Conservation (phyloP, 2,113 vertebrate species). For the Neogobius melanostomus region DNA sequence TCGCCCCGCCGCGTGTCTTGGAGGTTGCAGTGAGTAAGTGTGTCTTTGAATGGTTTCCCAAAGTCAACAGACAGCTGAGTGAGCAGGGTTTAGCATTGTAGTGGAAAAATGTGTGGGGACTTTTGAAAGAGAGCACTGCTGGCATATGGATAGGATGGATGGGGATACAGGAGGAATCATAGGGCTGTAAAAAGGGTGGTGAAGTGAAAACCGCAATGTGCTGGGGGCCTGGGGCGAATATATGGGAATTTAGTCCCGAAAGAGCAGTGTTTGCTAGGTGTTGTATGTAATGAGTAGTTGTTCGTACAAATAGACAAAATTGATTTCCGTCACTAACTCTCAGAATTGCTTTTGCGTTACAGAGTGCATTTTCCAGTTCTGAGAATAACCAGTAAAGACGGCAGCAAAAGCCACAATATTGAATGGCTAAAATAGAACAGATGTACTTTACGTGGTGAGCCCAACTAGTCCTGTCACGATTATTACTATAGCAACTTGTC, state of each 20-base stretch:
- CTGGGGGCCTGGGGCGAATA: not conserved
- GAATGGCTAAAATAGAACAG: too few relatives aligned
- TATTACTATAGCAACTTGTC: too few relatives aligned
- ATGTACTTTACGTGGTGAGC: too few relatives aligned
- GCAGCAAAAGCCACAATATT: too few relatives aligned
- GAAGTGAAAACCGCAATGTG: slow-evolving; percentile 9
- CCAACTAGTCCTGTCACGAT: too few relatives aligned
- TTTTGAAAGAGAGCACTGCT: not conserved
- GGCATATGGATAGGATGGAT: not conserved
- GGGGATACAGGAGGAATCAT: slow-evolving; percentile 2
- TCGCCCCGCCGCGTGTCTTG: slow-evolving; percentile 16
- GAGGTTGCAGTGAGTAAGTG: slow-evolving; percentile 7
- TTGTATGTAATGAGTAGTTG: not conserved
- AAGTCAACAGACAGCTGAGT: slow-evolving; percentile 14
- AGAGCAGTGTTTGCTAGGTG: not conserved
- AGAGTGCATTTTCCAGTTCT: too few relatives aligned
- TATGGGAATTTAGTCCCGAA: not conserved
- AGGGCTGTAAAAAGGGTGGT: slow-evolving; percentile 24
- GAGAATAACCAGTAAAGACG: too few relatives aligned
- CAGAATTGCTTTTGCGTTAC: too few relatives aligned
- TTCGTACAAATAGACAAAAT: not conserved
- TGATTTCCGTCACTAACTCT: not conserved
- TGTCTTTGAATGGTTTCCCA: slow-evolving; percentile 35
- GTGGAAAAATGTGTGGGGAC: slow-evolving; percentile 22
- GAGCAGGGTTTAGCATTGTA: slow-evolving; percentile 26